Conservation (phyloP, 2,113 vertebrate genomes). For the Chaenocephalus aceratus region DNA sequence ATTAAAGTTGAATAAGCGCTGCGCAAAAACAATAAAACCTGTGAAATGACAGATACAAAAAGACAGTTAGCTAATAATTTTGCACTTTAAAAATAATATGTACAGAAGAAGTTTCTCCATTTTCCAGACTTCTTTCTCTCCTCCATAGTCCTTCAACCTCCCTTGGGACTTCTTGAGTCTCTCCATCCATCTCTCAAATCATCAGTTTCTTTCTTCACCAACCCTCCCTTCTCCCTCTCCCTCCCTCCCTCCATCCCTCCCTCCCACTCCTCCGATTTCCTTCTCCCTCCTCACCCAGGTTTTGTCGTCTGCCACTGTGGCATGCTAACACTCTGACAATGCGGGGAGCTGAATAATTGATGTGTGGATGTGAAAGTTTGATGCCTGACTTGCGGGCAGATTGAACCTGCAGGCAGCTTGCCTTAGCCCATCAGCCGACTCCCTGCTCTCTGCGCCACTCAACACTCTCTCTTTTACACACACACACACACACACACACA, state of each 20-base stretch:
- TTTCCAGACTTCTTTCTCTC: background rate
- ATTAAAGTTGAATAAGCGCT: background rate
- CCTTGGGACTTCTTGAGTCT: constrained; percentile 14
- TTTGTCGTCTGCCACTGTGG: constrained; percentile 76
- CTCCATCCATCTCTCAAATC: constrained; percentile 32
- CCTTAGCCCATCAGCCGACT: constrained; percentile 77
- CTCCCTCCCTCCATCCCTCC: background rate
- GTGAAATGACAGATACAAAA: background rate
- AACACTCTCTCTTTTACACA: constrained; percentile 35
- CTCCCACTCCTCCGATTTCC: constrained; percentile 29
- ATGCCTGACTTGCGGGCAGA: constrained; percentile 82
- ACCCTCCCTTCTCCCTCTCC: constrained; percentile 9
- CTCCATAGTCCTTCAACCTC: background rate
- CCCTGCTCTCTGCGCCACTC: constrained; percentile 62
- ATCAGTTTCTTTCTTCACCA: constrained; percentile 21
- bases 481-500: constrained; percentile 30
- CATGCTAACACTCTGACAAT: constrained; percentile 77
- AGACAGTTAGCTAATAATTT: background rate
- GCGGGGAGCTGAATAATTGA: constrained; percentile 82
- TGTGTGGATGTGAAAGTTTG: constrained; percentile 84
- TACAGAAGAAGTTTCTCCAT: background rate
- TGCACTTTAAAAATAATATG: background rate
- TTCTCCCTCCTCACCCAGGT: constrained; percentile 52
- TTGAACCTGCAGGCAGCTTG: constrained; percentile 82
- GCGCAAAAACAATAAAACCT: background rate